phyloP scores from a whole-genome alignment of 2,113 vertebrate species.

The Scatophagus argus region DNA sequence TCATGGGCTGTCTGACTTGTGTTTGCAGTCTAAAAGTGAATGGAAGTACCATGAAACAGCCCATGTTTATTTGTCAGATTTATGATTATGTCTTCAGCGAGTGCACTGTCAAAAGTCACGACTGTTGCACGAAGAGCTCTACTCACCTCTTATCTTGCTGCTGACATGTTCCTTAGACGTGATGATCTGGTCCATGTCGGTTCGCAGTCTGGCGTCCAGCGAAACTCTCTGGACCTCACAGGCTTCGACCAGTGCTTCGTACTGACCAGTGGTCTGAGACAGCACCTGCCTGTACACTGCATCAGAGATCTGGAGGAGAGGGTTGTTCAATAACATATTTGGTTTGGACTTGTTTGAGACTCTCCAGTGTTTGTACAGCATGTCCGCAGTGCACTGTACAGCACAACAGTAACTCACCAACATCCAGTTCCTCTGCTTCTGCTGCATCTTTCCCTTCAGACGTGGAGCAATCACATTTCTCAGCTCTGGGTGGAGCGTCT shows the following conservation, averaged over 20 bases:
- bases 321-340: not conserved
- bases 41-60: not conserved
- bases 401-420: constrained; percentile 84
- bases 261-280: constrained; percentile 84
- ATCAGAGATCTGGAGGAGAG: constrained; percentile 88
- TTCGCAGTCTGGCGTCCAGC: constrained; percentile 91
- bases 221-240: constrained; percentile 83
- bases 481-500: constrained; percentile 92
- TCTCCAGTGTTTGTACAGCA: not conserved
- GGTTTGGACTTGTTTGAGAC: not conserved
- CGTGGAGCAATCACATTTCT: constrained; percentile 87
- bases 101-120: not conserved
- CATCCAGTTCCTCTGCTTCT: constrained; percentile 93
- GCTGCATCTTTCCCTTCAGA: constrained; percentile 93
- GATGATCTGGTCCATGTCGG: constrained; percentile 98
- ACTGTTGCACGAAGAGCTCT: not conserved
- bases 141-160: constrained; percentile 92
- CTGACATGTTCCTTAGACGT: constrained; percentile 95
- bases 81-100: not conserved
- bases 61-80: not conserved
- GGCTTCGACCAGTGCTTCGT: constrained; percentile 76
- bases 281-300: constrained; percentile 91
- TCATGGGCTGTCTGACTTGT: not conserved
- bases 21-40: not conserved
- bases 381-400: not conserved